These are phyloP conservation scores for Cheilosia soror DNA, from an alignment of 2,888 invertebrate species.

Conservation along the genomic window DNA sequence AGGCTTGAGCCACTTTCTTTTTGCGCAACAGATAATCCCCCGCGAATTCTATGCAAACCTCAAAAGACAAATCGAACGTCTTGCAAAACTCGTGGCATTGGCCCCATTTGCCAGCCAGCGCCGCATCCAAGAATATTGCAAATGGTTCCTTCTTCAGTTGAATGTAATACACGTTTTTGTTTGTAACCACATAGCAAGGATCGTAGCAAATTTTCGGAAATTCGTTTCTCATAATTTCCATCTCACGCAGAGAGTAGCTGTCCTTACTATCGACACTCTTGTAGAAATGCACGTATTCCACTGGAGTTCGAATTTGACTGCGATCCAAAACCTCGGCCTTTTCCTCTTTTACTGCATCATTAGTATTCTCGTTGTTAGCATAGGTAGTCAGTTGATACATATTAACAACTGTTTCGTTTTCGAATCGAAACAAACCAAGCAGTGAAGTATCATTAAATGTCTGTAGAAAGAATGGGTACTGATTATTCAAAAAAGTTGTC, in stretches of 20 bases:
- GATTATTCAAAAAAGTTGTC: background rate
- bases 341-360: conserved; percentile 80
- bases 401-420: conserved; percentile 82
- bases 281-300: conserved; percentile 82
- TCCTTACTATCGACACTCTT: conserved; percentile 79
- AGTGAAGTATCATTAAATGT: conserved; percentile 81
- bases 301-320: conserved; percentile 81
- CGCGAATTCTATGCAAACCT: conserved; percentile 88
- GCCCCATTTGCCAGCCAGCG: conserved; percentile 80
- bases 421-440: conserved; percentile 82
- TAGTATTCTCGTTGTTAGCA: conserved; percentile 70
- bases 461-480: conserved; percentile 73
- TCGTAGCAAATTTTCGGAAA: conserved; percentile 83
- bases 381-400: conserved; percentile 82
- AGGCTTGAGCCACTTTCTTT: conserved; percentile 90
- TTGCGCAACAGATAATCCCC: conserved; percentile 92
- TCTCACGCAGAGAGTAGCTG: conserved; percentile 81
- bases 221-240: conserved; percentile 82
- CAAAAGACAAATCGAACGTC: conserved; percentile 82
- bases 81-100: conserved; percentile 84
- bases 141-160: conserved; percentile 83
- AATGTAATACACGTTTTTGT: conserved; percentile 83
- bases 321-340: conserved; percentile 81
- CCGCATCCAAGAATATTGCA: conserved; percentile 82
- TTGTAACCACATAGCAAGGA: conserved; percentile 83